Percentiles rank a stretch among this genome's conserved stretches.
phyloP scores from a whole-genome alignment of 2,888 invertebrate genomes.

The Amphimallon solstitiale region DNA sequence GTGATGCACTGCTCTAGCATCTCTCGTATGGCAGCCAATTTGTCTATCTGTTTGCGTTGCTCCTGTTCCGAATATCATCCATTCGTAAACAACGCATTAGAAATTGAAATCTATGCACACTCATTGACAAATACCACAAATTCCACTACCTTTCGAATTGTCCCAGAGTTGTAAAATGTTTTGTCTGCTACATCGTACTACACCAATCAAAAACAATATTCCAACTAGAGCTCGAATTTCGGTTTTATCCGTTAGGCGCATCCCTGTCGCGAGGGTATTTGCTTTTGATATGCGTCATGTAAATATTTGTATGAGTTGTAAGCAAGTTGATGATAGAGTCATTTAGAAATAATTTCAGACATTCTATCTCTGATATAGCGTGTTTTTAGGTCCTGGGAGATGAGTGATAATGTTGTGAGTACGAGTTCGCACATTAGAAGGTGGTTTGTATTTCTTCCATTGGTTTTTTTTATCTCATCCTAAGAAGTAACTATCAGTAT shows the following conservation, averaged over 20 bases:
- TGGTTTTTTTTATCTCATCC: no score
- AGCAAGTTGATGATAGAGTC: no score
- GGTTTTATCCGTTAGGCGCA: neutral
- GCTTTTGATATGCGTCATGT: no score
- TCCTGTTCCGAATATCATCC: constrained; percentile 10
- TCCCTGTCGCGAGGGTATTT: constrained; percentile 12
- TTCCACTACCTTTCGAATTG: neutral
- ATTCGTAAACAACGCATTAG: constrained; percentile 8
- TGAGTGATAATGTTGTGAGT: no score
- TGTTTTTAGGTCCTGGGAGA: no score
- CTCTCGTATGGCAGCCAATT: constrained; percentile 5
- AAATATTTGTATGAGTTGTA: no score
- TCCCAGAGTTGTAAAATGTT: no score
- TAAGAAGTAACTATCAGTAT: no score
- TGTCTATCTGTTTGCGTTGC: constrained; percentile 6
- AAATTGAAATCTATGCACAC: constrained; percentile 17
- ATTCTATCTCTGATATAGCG: no score
- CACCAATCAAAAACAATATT: constrained; percentile 18
- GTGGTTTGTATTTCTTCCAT: no score
- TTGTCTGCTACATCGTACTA: constrained; percentile 2
- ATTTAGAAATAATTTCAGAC: no score
- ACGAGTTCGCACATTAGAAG: no score
- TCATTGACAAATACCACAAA: constrained; percentile 14
- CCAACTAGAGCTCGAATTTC: constrained; percentile 16
- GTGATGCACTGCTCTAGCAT: neutral